Evolutionary conservation across 2,113 vertebrate species (phyloP).

Genomic region (Leptobrachium ailaonicum): DNA sequence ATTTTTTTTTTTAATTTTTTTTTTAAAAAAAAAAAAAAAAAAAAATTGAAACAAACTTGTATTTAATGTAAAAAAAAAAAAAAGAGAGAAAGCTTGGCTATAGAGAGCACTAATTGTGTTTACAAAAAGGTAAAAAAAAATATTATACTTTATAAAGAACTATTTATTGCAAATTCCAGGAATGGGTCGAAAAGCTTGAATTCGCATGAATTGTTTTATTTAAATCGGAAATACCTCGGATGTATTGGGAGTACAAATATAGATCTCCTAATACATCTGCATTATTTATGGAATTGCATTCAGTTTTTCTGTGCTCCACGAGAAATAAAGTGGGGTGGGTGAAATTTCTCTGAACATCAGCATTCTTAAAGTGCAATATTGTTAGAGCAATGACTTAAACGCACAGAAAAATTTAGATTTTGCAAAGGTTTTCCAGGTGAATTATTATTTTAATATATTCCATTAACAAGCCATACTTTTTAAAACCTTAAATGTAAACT

Average conservation of each 20-base stretch:
- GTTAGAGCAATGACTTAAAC: conserved; percentile 37
- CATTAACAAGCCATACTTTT: conserved; percentile 29
- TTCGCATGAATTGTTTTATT: conserved; percentile 64
- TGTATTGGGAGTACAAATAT: conserved; percentile 78
- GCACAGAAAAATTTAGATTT: too few relatives aligned
- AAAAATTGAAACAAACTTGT: conserved; percentile 30
- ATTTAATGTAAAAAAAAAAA: conserved; percentile 60
- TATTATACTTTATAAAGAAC: conserved; percentile 53
- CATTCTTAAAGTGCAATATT: conserved; percentile 62
- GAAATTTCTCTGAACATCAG: neutral
- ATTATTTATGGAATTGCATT: conserved; percentile 77
- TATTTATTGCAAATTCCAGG: conserved; percentile 70
- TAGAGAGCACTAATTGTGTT: conserved; percentile 44
- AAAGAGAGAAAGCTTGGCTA: conserved; percentile 55
- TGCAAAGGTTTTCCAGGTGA: too few relatives aligned
- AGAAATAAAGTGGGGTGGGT: conserved; percentile 51
- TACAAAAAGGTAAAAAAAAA: conserved; percentile 42
- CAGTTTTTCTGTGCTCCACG: conserved; percentile 63
- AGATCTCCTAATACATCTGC: conserved; percentile 76
- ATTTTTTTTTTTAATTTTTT: too few relatives aligned
- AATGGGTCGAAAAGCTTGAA: conserved; percentile 66
- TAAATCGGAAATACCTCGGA: conserved; percentile 76
- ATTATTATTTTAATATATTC: neutral
- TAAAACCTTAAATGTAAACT: conserved; percentile 37
- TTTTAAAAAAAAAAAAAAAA: too few relatives aligned